These are phyloP conservation scores for Brachyhypopomus occidentalis DNA, from an alignment of 2,113 vertebrate species.

Conservation along the genomic window DNA sequence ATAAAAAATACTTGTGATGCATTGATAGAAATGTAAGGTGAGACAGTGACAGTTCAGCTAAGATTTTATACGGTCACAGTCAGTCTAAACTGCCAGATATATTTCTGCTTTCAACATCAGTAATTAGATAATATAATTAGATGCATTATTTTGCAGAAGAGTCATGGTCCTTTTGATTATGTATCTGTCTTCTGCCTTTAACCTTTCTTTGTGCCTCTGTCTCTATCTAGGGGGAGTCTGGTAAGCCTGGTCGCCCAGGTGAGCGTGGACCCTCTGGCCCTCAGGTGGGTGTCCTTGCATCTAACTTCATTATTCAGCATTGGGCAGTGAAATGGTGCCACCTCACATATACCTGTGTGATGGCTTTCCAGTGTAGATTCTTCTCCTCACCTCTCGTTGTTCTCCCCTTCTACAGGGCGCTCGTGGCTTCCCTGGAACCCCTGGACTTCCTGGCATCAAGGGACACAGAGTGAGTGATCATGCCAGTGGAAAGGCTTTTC, in stretches of 20 bases:
- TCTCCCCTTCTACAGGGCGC: slow-evolving; percentile 79
- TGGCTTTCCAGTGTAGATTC: not conserved
- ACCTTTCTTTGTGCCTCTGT: slow-evolving; percentile 30
- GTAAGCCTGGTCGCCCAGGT: slow-evolving; percentile 89
- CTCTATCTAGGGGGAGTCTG: slow-evolving; percentile 89
- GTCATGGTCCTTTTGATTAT: not conserved
- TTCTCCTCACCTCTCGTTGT: not conserved
- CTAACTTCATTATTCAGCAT: not conserved
- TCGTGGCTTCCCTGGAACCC: slow-evolving; percentile 96
- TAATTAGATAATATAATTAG: not conserved
- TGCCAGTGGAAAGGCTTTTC: not conserved
- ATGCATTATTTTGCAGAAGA: not conserved
- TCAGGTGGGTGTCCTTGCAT: slow-evolving; percentile 79
- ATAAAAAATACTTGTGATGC: no score
- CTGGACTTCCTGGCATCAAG: slow-evolving; percentile 96
- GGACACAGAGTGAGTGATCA: slow-evolving; percentile 92
- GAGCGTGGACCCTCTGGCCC: slow-evolving; percentile 91
- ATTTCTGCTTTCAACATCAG: no score
- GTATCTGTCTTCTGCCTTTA: not conserved
- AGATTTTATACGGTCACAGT: not conserved
- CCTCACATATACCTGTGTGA: not conserved
- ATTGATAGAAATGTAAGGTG: not conserved
- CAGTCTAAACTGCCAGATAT: not conserved
- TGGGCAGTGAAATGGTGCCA: not conserved
- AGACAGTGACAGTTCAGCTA: not conserved